These are phyloP conservation scores for Pelvicachromis taeniatus DNA, from an alignment of 2,113 vertebrate species.

Conservation along the genomic window DNA sequence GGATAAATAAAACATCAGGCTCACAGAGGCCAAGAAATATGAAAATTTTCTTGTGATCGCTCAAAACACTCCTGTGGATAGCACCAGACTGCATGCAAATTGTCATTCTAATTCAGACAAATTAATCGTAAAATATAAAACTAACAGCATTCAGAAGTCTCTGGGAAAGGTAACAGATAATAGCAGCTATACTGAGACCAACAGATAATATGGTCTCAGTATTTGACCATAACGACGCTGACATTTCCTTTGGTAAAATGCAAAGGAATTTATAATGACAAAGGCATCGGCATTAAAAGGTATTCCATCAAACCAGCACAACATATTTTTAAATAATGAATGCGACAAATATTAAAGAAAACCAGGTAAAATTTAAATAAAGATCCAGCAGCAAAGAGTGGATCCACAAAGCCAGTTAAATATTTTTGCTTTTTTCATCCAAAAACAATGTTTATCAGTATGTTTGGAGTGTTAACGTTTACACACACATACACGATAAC, in stretches of 20 bases:
- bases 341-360: not conserved
- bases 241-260: not conserved
- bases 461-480: not conserved
- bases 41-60: conserved; percentile 4
- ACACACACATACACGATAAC: not conserved
- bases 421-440: not conserved
- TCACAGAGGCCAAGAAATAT: not conserved
- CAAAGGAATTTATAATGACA: not conserved
- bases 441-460: not conserved
- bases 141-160: not conserved
- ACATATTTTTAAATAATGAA: not conserved
- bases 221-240: not conserved
- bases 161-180: not conserved
- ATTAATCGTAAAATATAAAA: not conserved
- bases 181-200: no score
- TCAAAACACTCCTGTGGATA: conserved; percentile 2
- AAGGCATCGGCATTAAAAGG: not conserved
- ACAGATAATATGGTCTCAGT: no score
- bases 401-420: not conserved
- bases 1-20: conserved; percentile 62
- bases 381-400: not conserved
- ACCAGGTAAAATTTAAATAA: not conserved
- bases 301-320: not conserved
- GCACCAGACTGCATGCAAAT: conserved; percentile 14
- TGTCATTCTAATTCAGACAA: conserved; percentile 5